A percentile compares a stretch with the other conserved stretches of the same genome.
These are phyloP conservation scores for Ligdia adustata DNA, from an alignment of 2,888 invertebrate species.

Conservation along the genomic window DNA sequence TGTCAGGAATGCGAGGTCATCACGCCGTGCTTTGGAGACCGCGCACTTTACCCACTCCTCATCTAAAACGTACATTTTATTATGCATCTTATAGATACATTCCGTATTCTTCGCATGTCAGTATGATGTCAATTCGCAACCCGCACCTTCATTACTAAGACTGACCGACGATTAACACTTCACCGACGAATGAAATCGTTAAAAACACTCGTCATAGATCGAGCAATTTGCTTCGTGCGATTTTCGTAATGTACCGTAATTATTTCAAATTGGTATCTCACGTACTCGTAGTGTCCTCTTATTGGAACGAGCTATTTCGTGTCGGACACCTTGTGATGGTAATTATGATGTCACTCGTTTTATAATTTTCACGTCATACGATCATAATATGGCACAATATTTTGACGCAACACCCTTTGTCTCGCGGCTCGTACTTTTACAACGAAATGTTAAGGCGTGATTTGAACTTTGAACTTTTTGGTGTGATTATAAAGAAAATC, in stretches of 20 bases:
- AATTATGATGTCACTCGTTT: slow-evolving; percentile 33
- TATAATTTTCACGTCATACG: slow-evolving; percentile 36
- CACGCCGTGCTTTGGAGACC: slow-evolving; percentile 69
- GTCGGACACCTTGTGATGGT: slow-evolving; percentile 14
- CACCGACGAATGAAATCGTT: slow-evolving; percentile 24
- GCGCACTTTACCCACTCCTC: slow-evolving; percentile 69
- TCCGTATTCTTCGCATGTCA: slow-evolving; percentile 68
- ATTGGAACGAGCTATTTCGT: slow-evolving; percentile 14
- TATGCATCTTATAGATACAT: slow-evolving; percentile 45
- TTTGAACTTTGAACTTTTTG: slow-evolving; percentile 42
- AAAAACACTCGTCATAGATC: slow-evolving; percentile 22
- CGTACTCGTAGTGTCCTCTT: slow-evolving; percentile 8
- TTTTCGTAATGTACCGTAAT: slow-evolving; percentile 16
- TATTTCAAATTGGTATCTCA: slow-evolving; percentile 12
- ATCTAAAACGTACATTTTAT: slow-evolving; percentile 69
- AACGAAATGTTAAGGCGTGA: slow-evolving; percentile 41
- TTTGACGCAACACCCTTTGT: slow-evolving; percentile 41
- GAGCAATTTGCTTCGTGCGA: slow-evolving; percentile 23
- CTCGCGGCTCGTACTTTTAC: slow-evolving; percentile 24
- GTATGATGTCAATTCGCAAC: slow-evolving; percentile 59
- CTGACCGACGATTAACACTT: slow-evolving; percentile 37
- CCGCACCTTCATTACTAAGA: slow-evolving; percentile 50
- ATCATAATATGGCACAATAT: slow-evolving; percentile 30
- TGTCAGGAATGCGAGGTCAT: slow-evolving; percentile 82
- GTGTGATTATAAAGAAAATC: slow-evolving; percentile 33